These are phyloP conservation scores for Aurelia sp. DNA, from an alignment of 30 jellyfish, hydroid and myxozoan genomes.

Conservation along the genomic window DNA sequence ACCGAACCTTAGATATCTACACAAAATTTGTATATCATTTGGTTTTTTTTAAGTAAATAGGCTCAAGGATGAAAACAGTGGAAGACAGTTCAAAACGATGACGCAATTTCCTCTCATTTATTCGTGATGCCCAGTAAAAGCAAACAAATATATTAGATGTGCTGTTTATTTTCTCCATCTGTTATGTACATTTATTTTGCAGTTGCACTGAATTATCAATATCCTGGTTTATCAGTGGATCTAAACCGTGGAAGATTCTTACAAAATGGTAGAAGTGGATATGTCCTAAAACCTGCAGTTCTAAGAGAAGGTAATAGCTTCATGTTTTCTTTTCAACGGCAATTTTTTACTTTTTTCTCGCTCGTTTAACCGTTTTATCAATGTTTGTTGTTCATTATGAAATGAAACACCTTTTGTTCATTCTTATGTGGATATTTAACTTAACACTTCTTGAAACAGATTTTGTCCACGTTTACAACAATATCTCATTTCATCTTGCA, in stretches of 20 bases:
- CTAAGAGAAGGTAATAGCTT: constrained; percentile 90
- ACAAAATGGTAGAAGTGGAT: constrained; percentile 95
- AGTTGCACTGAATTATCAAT: constrained; percentile 97
- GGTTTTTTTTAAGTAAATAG: too few relatives aligned
- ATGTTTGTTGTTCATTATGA: neutral
- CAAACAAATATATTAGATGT: too few relatives aligned
- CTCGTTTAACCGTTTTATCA: neutral
- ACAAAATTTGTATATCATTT: too few relatives aligned
- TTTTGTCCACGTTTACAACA: neutral
- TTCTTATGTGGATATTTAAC: neutral
- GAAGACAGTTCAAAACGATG: too few relatives aligned
- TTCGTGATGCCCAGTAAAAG: too few relatives aligned
- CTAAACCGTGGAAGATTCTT: constrained; percentile 91
- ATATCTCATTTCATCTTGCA: constrained; percentile 26
- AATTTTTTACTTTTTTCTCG: neutral
- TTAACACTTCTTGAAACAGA: neutral
- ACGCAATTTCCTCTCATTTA: too few relatives aligned
- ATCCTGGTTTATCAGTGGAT: constrained; percentile 94
- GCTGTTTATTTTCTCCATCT: too few relatives aligned
- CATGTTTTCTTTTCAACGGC: neutral
- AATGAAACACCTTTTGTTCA: neutral
- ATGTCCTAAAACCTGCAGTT: constrained; percentile 93
- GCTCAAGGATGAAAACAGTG: too few relatives aligned
- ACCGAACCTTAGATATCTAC: neutral
- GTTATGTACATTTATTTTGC: neutral